phyloP scores from a whole-genome alignment of 2,113 vertebrate species.

The Pseudonaja textilis region DNA sequence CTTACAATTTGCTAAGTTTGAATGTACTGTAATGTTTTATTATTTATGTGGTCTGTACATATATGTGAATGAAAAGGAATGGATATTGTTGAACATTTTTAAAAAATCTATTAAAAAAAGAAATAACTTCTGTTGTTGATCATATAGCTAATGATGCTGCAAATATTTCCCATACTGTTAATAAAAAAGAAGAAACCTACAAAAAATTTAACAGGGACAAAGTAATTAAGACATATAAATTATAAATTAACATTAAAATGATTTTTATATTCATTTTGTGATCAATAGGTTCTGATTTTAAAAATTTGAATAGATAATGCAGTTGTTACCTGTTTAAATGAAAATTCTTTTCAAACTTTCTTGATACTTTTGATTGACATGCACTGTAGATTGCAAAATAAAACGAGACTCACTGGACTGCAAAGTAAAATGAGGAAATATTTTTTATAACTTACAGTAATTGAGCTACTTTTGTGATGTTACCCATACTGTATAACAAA shows the following conservation, averaged over 20 bases:
- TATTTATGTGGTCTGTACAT: neutral
- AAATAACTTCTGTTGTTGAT: neutral
- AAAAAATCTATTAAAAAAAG: neutral
- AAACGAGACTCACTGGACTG: slow-evolving; percentile 37
- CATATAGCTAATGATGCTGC: neutral
- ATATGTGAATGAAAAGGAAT: neutral
- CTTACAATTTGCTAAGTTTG: too few species aligned
- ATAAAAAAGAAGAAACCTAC: neutral
- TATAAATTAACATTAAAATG: neutral
- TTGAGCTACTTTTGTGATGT: slow-evolving; percentile 58
- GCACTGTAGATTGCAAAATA: neutral
- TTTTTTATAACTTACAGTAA: slow-evolving; percentile 42
- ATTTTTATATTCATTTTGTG: neutral
- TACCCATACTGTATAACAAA: slow-evolving; percentile 20
- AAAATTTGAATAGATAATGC: neutral
- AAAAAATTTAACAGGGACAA: neutral
- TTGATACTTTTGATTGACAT: slow-evolving; percentile 46
- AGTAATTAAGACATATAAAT: neutral
- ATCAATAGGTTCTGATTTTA: neutral
- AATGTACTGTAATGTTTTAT: neutral
- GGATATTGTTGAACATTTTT: neutral
- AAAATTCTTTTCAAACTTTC: slow-evolving; percentile 39
- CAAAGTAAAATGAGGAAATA: slow-evolving; percentile 36
- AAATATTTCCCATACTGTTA: neutral
- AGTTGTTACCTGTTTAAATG: slow-evolving; percentile 25